These are phyloP conservation scores for Antechinus flavipes DNA, from an alignment of 2,113 vertebrate genomes.

Conservation along the genomic window DNA sequence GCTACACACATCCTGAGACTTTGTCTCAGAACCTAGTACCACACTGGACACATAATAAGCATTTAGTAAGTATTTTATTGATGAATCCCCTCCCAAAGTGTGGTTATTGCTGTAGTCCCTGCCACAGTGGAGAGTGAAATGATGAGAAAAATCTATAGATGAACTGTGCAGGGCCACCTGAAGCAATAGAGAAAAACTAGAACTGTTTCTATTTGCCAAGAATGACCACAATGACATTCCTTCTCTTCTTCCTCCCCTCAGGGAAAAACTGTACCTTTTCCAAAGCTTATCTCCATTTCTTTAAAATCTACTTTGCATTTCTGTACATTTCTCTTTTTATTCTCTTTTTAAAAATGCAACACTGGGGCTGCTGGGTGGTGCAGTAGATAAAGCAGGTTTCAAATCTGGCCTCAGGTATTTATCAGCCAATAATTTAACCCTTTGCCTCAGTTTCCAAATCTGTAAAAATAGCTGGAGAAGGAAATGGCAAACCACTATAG, in stretches of 20 bases:
- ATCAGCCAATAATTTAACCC: neutral
- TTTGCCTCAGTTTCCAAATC: neutral
- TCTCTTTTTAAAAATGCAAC: neutral
- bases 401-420: neutral
- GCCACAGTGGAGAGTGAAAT: neutral
- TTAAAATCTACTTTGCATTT: neutral
- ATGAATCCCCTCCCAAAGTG: neutral
- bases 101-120: neutral
- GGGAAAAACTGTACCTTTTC: neutral
- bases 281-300: neutral
- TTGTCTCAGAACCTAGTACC: neutral
- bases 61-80: neutral
- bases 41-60: neutral
- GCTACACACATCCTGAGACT: neutral
- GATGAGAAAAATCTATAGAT: neutral
- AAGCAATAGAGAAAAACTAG: neutral
- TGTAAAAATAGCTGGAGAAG: too few relatives aligned
- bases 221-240: neutral
- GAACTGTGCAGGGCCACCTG: neutral
- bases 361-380: neutral
- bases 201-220: neutral
- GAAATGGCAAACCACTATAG: neutral
- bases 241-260: neutral
- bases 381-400: too few relatives aligned
- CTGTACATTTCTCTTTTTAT: neutral